Percentiles rank a stretch among this genome's conserved stretches.
phyloP scores from a whole-genome alignment of 2,888 invertebrate genomes.

The Morinoia aosen region DNA sequence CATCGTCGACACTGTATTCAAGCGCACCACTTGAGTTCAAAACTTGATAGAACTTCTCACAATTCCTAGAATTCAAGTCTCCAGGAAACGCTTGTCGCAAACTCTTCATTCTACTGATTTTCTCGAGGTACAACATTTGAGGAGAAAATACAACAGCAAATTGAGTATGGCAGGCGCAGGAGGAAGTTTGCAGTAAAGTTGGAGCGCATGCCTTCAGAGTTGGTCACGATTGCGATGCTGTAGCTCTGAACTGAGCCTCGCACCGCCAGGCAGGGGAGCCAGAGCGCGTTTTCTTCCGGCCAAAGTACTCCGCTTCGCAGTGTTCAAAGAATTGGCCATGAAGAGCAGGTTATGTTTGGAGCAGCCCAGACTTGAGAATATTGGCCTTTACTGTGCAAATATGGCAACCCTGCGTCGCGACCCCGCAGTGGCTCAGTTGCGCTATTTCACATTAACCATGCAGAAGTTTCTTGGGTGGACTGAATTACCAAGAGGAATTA shows the following conservation, averaged over 20 bases:
- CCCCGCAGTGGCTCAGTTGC: not conserved
- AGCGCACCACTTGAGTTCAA: not conserved
- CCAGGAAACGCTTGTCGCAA: not conserved
- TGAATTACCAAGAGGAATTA: not conserved
- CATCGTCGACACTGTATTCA: not conserved
- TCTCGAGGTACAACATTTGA: not conserved
- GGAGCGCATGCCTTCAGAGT: not conserved
- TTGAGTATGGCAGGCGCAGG: not conserved
- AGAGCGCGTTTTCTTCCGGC: too few relatives aligned
- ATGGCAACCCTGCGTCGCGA: not conserved
- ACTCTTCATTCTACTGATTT: not conserved
- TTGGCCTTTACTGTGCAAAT: too few relatives aligned
- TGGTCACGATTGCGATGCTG: not conserved
- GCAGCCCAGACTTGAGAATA: too few relatives aligned
- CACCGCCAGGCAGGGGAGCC: not conserved
- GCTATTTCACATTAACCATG: not conserved
- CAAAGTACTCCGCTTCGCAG: too few relatives aligned
- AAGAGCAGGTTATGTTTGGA: too few relatives aligned
- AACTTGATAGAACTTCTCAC: not conserved
- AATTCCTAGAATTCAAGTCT: not conserved
- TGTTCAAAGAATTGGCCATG: too few relatives aligned
- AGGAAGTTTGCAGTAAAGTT: not conserved
- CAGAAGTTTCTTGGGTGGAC: not conserved
- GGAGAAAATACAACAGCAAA: slow-evolving; percentile 4
- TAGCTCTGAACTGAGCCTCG: not conserved